Percentiles rank a stretch among this genome's conserved stretches.
These are phyloP conservation scores for Amniataba percoides DNA, from an alignment of 2,797 vertebrate species.

Conservation along the genomic window DNA sequence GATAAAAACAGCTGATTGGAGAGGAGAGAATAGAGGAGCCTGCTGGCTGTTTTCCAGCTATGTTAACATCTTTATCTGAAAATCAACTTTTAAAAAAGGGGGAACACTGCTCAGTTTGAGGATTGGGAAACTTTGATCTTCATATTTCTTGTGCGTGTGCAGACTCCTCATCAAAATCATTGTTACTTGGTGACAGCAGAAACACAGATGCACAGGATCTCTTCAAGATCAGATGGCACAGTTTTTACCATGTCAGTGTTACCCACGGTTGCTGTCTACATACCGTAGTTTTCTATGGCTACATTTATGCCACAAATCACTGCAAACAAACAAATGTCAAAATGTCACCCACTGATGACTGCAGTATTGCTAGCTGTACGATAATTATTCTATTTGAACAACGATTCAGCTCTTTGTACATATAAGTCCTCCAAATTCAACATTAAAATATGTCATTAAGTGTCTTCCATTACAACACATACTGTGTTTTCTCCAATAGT, in stretches of 20 bases:
- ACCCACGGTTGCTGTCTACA: not conserved
- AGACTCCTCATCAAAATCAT: conserved; percentile 15
- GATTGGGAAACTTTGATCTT: conserved; percentile 37
- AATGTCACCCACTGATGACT: not conserved
- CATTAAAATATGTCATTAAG: not conserved
- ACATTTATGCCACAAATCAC: not conserved
- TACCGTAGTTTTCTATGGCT: conserved; percentile 6
- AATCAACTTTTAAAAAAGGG: conserved; percentile 42
- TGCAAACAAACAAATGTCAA: not conserved
- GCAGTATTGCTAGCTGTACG: not conserved
- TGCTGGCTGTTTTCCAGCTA: conserved; percentile 62
- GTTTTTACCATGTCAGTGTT: not conserved
- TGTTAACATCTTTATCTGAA: conserved; percentile 57
- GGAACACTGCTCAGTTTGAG: conserved; percentile 16
- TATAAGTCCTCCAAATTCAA: not conserved
- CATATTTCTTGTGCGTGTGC: conserved; percentile 9
- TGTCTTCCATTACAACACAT: too few relatives aligned
- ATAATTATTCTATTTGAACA: not conserved
- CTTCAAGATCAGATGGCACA: not conserved
- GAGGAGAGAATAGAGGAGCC: conserved; percentile 48
- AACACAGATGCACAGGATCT: too few relatives aligned
- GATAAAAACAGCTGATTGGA: conserved; percentile 50
- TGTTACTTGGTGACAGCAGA: conserved; percentile 10
- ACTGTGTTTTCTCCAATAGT: too few relatives aligned
- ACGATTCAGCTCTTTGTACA: not conserved